A percentile compares a stretch with the other conserved stretches of the same genome.
phyloP scores from a whole-genome alignment of 2,888 invertebrate genomes.

The Ashinkailepas kermadecensis region DNA sequence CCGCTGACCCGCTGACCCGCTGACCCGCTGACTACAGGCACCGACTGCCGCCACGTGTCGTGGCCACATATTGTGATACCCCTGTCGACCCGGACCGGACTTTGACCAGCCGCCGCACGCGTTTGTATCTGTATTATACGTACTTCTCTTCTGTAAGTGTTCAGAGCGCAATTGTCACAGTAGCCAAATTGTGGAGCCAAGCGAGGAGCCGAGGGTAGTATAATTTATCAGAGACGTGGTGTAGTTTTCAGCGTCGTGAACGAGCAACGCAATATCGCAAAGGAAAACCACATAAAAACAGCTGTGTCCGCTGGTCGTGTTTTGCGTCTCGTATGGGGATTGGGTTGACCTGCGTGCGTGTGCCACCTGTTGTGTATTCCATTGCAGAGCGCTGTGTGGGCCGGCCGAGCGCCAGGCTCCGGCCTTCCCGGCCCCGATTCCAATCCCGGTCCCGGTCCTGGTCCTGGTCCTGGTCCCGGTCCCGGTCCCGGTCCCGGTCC shows the following conservation, averaged over 20 bases:
- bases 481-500: no score
- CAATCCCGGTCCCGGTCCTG: no score
- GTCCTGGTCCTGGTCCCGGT: no score
- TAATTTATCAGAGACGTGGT: conserved; percentile 11
- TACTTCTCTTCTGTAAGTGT: conserved; percentile 1
- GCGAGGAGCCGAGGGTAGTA: neutral
- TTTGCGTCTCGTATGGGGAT: neutral
- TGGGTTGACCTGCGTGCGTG: neutral
- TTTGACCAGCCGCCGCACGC: neutral
- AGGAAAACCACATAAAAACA: neutral
- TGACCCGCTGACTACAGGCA: no score
- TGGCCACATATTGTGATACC: neutral
- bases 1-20: no score
- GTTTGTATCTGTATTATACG: conserved; percentile 18
- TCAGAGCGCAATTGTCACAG: neutral
- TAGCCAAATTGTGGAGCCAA: neutral
- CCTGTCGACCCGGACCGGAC: conserved; percentile 9
- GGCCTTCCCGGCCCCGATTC: no score
- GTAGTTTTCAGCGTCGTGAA: neutral
- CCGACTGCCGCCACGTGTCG: neutral
- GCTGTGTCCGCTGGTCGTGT: neutral
- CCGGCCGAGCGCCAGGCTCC: no score
- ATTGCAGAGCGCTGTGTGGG: neutral
- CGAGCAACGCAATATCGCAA: neutral
- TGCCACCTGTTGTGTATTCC: neutral